Base-by-base conservation (phyloP, 2,888 invertebrate genomes). In the Iselma pallidipennis region DNA sequence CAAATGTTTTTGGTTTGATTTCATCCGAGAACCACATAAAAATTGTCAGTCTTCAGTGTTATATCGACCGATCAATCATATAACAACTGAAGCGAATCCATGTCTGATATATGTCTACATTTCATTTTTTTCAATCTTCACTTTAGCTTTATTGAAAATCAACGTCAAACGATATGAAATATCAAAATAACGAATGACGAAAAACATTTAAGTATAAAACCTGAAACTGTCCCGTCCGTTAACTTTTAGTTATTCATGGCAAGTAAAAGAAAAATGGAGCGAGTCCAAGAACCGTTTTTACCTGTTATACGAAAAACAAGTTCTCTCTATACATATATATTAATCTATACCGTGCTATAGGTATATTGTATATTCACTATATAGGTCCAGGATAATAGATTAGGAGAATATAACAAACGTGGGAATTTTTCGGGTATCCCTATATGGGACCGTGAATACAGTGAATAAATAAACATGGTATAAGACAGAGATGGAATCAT, bases 281-380 rank as follows among this genome's bases (percentile, higher is more conserved):
- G 51, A 63, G 67, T 67, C 26, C 16, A 53, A 55, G 42, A 57
- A 57, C 58, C 55, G 55, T 61, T 68, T 75, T 75, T 75, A 75
- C 75, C 75, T 75, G 75, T 75, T 72, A 64, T 68, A 61, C 71
- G 72, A 71, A 75, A 75, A 75, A 75, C 75, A 72, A 75, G 75
- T 75, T 75, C 55, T 57, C 25, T 28, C 16, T 16, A 16, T 26
- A 26, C 26, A 29, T 26, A 49, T 25, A 49, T 14, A 14, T 33
- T 5, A 14, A 4, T 33, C n/a, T 14, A 33, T 33, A 14, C 2
- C 1, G n/a, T n/a, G n/a, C n/a, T 16, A 37, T 9, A 16, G 2
- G 2, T 2, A 16, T 16, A 29, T 37, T 33, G 5, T 33, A 37
- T 37, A 37, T 37, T 37, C 37, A 37, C 37, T 16, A n/a, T n/a